Evolutionary conservation across 2,888 invertebrate species (phyloP).

Genomic region (Volucella bombylans): DNA sequence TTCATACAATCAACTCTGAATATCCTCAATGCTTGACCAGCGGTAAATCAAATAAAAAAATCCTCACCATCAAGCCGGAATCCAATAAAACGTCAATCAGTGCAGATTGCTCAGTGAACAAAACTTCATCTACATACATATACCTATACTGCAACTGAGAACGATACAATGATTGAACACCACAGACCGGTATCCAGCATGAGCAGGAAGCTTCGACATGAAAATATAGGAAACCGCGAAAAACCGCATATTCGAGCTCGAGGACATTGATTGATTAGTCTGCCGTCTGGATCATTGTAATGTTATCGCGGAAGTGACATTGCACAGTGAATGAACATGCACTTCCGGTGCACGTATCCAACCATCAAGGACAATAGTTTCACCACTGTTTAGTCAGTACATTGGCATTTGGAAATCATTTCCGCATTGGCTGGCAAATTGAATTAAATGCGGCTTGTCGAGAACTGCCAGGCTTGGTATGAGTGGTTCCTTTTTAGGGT

Average conservation of each 20-base stretch:
- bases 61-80: background rate
- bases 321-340: constrained; percentile 37
- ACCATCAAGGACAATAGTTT: constrained; percentile 20
- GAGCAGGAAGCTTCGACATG: background rate
- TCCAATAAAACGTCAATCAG: constrained; percentile 35
- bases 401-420: constrained; percentile 28
- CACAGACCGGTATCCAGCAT: background rate
- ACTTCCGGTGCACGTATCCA: constrained; percentile 16
- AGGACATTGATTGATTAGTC: constrained; percentile 62
- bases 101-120: constrained; percentile 40
- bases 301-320: constrained; percentile 33
- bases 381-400: constrained; percentile 7
- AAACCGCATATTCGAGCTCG: constrained; percentile 25
- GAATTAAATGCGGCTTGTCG: constrained; percentile 46
- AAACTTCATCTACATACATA: constrained; percentile 4
- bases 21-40: background rate
- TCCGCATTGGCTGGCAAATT: constrained; percentile 32
- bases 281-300: constrained; percentile 35
- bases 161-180: constrained; percentile 37
- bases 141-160: background rate
- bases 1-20: background rate
- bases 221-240: background rate
- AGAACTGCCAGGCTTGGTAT: background rate
- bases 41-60: background rate
- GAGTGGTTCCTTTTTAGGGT: background rate